Base-by-base conservation (phyloP, 2,113 vertebrate genomes). In the Sclerurus mexicanus region DNA sequence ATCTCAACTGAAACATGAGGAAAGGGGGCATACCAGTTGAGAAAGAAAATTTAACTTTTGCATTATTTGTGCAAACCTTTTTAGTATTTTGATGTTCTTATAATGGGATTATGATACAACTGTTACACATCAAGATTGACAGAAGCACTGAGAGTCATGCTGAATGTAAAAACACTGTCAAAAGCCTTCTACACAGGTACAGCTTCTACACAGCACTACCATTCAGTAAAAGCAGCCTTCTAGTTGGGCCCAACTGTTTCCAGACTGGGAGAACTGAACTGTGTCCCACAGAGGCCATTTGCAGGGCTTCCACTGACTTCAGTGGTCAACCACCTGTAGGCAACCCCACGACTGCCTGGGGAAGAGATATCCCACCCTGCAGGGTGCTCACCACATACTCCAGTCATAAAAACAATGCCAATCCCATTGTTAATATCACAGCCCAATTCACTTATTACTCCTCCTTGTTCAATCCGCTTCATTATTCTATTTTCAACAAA, bases 401-500 rank as follows among this genome's bases (percentile, higher is more conserved):
- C 4, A 1, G 16, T 25, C 80, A 71, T 12, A 16, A 60, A 55
- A 4, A 28, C 24, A 56, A 56, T 16, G 15, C 40, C 4, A 3
- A 37, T n/a, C 52, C 31, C 72, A 56, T 4, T 46, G 62, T 56
- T 76, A 82, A 62, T n/a, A 69, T 25, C 37, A 59, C 58, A 49
- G 15, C 55, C 39, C 42, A 28, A 55, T 35, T 80, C 27, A 9
- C 33, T 68, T 87, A 74, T 73, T 80, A 66, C 21, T 76, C 23
- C 31, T 91, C 53, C 40, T 63, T 46, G 28, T 33, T 59, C 89
- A 82, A 24, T 62, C 82, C 71, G 50, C 62, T 95, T 91, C 78
- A 81, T 96, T 94, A 95, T 77, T 39, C 30, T 88, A 56, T 91
- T 90, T 88, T 59, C 47, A 83, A 90, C 42, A 35, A 68, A 87